A percentile compares a stretch with the other conserved stretches of the same genome.
These are phyloP conservation scores for Pimpla rufipes DNA, from an alignment of 2,888 invertebrate species.

Conservation along the genomic window DNA sequence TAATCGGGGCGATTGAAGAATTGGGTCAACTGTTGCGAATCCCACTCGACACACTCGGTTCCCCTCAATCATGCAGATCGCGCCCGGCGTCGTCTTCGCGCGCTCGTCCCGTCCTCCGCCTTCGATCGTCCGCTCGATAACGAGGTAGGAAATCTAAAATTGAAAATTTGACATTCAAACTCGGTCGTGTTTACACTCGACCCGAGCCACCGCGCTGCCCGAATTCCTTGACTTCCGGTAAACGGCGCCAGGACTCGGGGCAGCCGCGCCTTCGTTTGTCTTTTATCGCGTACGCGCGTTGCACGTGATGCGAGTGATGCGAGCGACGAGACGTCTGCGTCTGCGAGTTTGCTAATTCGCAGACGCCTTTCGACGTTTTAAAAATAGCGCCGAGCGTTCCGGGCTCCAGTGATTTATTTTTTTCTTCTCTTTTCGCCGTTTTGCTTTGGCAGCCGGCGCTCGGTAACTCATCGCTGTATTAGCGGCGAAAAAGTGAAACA, in stretches of 20 bases:
- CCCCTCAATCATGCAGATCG: conserved; percentile 65
- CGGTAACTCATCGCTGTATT: conserved; percentile 35
- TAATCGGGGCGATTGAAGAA: conserved; percentile 21
- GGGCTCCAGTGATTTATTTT: conserved; percentile 34
- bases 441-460: not conserved
- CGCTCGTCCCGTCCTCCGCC: conserved; percentile 41
- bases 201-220: not conserved
- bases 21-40: conserved; percentile 48
- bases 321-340: conserved; percentile 50
- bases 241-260: conserved; percentile 51
- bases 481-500: conserved; percentile 16
- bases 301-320: conserved; percentile 42
- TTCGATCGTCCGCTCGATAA: conserved; percentile 54
- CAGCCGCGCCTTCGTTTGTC: conserved; percentile 27
- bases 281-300: conserved; percentile 8
- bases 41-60: conserved; percentile 38
- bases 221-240: conserved; percentile 64
- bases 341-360: conserved; percentile 61
- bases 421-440: no score
- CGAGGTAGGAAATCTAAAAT: conserved; percentile 50
- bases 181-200: conserved; percentile 1
- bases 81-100: conserved; percentile 51
- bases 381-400: conserved; percentile 56
- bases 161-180: conserved; percentile 52
- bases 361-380: conserved; percentile 61